Conservation (phyloP, 2,113 vertebrate species). For the Sinocyclocheilus rhinocerous region DNA sequence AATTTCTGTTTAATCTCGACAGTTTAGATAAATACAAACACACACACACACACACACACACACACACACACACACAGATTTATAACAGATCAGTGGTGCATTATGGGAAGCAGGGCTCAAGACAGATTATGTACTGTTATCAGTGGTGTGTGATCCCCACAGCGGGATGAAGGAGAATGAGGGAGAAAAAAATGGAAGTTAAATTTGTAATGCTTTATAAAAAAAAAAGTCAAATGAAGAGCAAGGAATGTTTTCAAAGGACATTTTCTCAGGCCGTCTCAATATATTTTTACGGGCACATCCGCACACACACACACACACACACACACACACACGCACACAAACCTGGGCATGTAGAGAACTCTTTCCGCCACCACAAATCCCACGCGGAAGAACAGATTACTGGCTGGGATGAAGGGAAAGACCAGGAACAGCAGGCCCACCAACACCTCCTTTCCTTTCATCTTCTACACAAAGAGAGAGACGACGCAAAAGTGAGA, state of each 20-base stretch:
- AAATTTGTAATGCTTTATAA: neutral
- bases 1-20: constrained; percentile 25
- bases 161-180: neutral
- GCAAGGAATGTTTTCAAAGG: constrained; percentile 24
- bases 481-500: constrained; percentile 41
- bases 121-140: constrained; percentile 33
- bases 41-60: neutral
- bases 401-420: constrained; percentile 96
- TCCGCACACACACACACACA: constrained; percentile 69
- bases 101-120: constrained; percentile 11
- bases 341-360: constrained; percentile 98
- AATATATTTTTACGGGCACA: constrained; percentile 5
- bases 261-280: neutral
- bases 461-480: constrained; percentile 78
- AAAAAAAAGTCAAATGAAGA: neutral
- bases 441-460: constrained; percentile 86
- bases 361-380: constrained; percentile 97
- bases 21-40: neutral
- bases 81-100: neutral
- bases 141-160: neutral
- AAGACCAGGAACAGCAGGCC: constrained; percentile 92
- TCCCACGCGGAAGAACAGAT: constrained; percentile 98
- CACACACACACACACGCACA: constrained; percentile 46
- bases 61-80: neutral
- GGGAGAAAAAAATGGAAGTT: neutral